Evolutionary conservation across 2,113 vertebrate species (phyloP).

Genomic region (Bubo blakistoni): DNA sequence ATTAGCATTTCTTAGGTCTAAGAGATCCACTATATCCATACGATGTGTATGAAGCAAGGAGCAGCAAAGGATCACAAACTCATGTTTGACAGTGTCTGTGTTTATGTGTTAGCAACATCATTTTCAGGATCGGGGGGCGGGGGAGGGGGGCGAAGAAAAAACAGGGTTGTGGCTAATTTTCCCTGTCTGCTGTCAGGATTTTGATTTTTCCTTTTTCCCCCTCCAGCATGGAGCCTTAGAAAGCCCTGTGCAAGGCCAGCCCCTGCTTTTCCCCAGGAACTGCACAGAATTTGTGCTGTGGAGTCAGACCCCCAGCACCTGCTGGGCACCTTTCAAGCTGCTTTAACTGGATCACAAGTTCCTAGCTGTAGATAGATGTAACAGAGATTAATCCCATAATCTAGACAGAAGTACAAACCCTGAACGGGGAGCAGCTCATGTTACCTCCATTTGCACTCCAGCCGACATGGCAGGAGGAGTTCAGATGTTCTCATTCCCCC

Average conservation of each 20-base stretch:
- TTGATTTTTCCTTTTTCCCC: background rate
- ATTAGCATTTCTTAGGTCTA: background rate
- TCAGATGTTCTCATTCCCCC: background rate
- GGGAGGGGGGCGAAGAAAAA: too few species aligned
- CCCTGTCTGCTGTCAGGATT: background rate
- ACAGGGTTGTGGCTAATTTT: background rate
- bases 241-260: background rate
- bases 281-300: background rate
- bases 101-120: background rate
- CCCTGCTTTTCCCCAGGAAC: background rate
- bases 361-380: conserved; percentile 40
- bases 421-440: background rate
- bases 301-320: conserved; percentile 39
- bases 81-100: background rate
- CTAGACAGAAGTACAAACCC: conserved; percentile 32
- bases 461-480: background rate
- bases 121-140: background rate
- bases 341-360: conserved; percentile 55
- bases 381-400: conserved; percentile 54
- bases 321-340: conserved; percentile 45
- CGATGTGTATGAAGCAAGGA: background rate
- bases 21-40: background rate
- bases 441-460: conserved; percentile 11
- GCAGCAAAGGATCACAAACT: background rate
- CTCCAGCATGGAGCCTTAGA: background rate